A percentile compares a stretch with the other conserved stretches of the same genome.
phyloP scores from a whole-genome alignment of 2,888 invertebrate genomes.

The Acanthopleura granulata region DNA sequence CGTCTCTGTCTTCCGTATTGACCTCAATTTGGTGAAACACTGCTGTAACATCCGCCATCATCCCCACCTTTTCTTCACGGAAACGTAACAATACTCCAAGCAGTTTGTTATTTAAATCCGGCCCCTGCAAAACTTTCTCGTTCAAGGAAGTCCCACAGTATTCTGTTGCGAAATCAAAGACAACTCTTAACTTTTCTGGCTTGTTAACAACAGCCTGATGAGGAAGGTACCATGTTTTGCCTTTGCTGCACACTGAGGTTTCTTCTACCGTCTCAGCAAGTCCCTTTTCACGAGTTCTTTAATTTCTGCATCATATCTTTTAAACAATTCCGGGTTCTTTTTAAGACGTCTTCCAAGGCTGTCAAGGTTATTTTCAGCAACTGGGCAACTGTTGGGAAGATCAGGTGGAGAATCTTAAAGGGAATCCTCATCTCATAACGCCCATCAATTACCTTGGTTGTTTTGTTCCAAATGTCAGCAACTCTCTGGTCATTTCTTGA shows the following conservation, averaged over 20 bases:
- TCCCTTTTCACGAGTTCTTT: background rate
- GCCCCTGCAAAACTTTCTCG: background rate
- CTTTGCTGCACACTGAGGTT: background rate
- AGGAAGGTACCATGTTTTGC: constrained; percentile 12
- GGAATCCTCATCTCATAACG: background rate
- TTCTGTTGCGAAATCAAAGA: constrained; percentile 20
- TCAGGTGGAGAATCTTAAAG: background rate
- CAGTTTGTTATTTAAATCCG: constrained; percentile 9
- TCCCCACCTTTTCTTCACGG: background rate
- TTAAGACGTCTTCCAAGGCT: background rate
- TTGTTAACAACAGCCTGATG: constrained; percentile 10
- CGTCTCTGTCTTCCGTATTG: too few species aligned
- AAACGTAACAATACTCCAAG: constrained; percentile 6
- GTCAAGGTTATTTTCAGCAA: background rate
- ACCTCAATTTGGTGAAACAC: constrained; percentile 23
- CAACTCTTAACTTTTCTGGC: constrained; percentile 13
- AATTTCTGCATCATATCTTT: background rate
- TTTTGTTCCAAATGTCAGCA: background rate
- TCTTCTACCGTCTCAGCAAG: constrained; percentile 6
- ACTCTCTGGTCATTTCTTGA: background rate
- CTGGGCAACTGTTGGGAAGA: background rate
- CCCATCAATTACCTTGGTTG: background rate
- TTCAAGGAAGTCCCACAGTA: background rate
- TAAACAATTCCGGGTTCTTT: background rate
- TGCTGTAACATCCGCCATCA: constrained; percentile 21